Base-by-base conservation (phyloP, 2,888 invertebrate species). In the Caenorhabditis parvicauda region DNA sequence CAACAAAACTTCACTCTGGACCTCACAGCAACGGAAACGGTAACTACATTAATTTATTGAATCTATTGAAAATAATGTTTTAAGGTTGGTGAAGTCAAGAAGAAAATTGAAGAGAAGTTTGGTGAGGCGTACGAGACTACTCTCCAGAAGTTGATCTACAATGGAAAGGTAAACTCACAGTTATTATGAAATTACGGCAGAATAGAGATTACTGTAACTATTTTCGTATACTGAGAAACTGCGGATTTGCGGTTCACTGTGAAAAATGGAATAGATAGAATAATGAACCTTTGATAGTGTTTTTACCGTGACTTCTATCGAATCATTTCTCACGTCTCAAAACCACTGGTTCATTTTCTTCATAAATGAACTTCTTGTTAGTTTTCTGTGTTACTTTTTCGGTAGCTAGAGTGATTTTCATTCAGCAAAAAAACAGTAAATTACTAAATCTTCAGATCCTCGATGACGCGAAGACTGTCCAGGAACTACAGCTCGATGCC, bases 131-230 rank as follows among this genome's bases (percentile, higher is more conserved):
- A 58, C 32, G 68, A 72, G 0, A 69, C 64, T n/a, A 77, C 75
- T 0, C 47, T 64, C 4, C 75, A 75, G 57, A 79, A 79, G 47
- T 55, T 79, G 1, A 79, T 79, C 46, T 79, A 77, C 65, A 77
- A 77, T 32, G 79, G 79, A 54, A 77, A 79, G 59, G 68, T 70
- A 32, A 14, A 17, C 12, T 19, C 14, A 2, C 12, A 21, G 21
- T 6, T 21, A 22, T 35, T 39, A 14, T 43, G 2, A 32, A 24
- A 41, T 24, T 21, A 21, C n/a, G 5, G 12, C 19, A 7, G 0
- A 7, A 3, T 3, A n/a, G 48, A 9, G 25, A n/a, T n/a, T n/a
- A n/a, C n/a, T n/a, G n/a, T n/a, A n/a, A n/a, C n/a, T n/a, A n/a
- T n/a, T n/a, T n/a, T n/a, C n/a, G n/a, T n/a, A n/a, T n/a, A n/a